Evolutionary conservation across 2,888 invertebrate genomes (phyloP), one percentile per base, ranked within the genome.

Genomic region (Andrena haemorrhoa): DNA sequence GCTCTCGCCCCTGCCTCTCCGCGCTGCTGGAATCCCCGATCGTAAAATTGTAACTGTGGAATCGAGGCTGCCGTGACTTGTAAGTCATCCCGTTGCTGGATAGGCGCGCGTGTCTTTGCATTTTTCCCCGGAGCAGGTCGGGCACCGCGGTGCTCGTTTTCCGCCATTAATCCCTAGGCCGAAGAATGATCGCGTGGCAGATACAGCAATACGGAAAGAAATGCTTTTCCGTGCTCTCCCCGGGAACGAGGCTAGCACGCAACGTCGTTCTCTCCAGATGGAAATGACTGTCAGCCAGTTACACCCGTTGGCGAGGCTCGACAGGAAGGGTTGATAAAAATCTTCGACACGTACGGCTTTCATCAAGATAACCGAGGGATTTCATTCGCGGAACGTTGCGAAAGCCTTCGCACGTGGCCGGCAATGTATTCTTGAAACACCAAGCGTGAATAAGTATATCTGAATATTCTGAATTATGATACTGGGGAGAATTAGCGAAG

Each of bases 31-130:
- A 79, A 80, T 73, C 51, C 35, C 8, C 73, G 49, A 26, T 73
- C 79, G 79, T 80, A 80, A 80, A 80, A 56, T 31, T 20, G 61
- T 49, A 79, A 80, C 31, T 60, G 72, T 56, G 66, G 33, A 72
- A 78, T 79, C 78, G 78, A 63, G 12, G 8, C 26, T 33, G 53
- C 58, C 63, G 64, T 35, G 64, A 77, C 49, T 71, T 64, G 63
- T 49, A 70, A 64, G 70, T 79, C 70, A 64, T 77, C 58, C 41
- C 35, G 56, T 6, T 10, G 20, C 26, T 70, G 31, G 71, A 77
- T 78, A 70, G 70, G 26, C 64, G 16, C 12, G 26, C 53, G 26
- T 58, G 64, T 47, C 71, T 72, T 20, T 33, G 31, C 26, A 26
- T 33, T 49, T 73, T 58, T 26, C 73, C 23, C 2, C 4, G 1